Base-by-base conservation (phyloP, 2,113 vertebrate species). In the Tetraodon nigroviridis region DNA sequence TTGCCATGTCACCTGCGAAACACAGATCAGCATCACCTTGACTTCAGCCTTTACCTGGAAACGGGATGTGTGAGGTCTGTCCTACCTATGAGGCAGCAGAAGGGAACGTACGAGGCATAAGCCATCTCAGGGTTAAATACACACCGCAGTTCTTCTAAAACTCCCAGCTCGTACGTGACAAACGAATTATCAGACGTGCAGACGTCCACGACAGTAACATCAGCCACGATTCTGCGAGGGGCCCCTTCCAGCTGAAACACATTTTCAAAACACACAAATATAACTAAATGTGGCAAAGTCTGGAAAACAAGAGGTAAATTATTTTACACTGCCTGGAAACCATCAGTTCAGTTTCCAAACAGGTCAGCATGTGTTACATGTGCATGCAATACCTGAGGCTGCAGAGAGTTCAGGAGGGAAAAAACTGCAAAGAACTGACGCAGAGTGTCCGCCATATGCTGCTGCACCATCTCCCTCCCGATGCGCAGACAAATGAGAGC, bases 381-480 rank as follows among this genome's bases (percentile, higher is more conserved):
- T 27, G 24, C 12, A 5, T 49, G 15, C 3, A 37, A 6, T 79
- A 97, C 95, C 93, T 96, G 95, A 22, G 90, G 86, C 71, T 79
- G 90, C 61, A 94, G 88, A 75, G 86, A 90, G 14, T 92, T 91
- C 76, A 95, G 75, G 64, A 94, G 79, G 0, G 96, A 94, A 69
- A 98, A 98, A 2, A 93, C 90, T 11, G 89, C 83, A 1, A 99
- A 98, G 87, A 98, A 98, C 53, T 75, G 88, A 17, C 87, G 76
- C 59, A 98, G 91, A 0, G 93, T 94, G 62, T 96, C 91, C 0
- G 93, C 92, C 83, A 99, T 91, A 82, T 99, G 95, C 84, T 94
- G 94, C 75, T 95, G 95, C 69, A 97, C 96, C 96, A 98, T 98
- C 90, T 99, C 96, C 70, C 93, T 92, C 62, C 97, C 97, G 0